Evolutionary conservation across 64 coral and sea anemone genomes (phyloP).

Genomic region (Montipora sp.): DNA sequence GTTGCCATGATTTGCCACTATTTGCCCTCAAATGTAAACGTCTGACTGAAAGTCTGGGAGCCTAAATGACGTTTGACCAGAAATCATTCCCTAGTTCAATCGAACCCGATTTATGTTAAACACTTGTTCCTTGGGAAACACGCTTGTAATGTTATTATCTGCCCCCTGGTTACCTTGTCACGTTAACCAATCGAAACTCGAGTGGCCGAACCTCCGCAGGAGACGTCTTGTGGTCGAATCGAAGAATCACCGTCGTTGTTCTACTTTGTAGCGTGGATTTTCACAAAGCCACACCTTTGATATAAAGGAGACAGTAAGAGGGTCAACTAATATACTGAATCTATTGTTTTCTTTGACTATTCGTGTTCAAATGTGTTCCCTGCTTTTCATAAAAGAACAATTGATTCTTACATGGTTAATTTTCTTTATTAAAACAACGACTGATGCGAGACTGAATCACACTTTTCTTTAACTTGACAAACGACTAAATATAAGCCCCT

Average conservation of each 20-base stretch:
- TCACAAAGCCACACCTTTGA: background rate
- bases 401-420: no score
- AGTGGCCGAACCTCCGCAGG: background rate
- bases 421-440: background rate
- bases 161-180: background rate
- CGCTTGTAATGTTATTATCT: background rate
- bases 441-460: background rate
- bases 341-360: background rate
- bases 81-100: background rate
- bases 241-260: background rate
- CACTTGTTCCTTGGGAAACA: background rate
- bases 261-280: conserved; percentile 7
- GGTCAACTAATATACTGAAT: no score
- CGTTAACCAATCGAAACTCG: background rate
- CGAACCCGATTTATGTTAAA: background rate
- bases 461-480: background rate
- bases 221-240: background rate
- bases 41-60: conserved; percentile 22
- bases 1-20: background rate
- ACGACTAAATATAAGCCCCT: background rate
- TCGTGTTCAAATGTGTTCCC: background rate
- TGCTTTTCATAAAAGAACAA: background rate
- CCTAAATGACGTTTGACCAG: background rate
- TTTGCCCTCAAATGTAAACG: background rate
- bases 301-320: background rate